Evolutionary conservation across 2,113 vertebrate genomes (phyloP).

Genomic region (Parotia lawesii): DNA sequence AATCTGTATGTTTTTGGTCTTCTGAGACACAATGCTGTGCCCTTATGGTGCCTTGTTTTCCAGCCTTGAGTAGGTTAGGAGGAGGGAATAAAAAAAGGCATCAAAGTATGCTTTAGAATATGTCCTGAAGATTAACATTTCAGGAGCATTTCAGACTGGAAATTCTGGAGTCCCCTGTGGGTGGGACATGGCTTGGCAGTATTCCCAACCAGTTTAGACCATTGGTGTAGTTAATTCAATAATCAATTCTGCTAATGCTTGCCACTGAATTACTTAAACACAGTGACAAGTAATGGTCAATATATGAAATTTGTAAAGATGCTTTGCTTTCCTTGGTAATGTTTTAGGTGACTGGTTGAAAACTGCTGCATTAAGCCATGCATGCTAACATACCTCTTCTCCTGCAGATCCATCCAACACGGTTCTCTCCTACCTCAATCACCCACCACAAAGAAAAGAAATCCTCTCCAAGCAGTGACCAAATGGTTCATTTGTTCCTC

Average conservation of each 20-base stretch:
- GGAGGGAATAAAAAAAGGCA: neutral
- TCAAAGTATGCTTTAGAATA: neutral
- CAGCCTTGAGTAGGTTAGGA: neutral
- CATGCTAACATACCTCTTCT: neutral
- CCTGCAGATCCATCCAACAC: neutral
- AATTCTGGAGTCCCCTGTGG: neutral
- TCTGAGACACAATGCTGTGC: neutral
- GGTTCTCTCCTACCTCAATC: neutral
- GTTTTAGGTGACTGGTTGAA: neutral
- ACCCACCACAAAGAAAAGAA: neutral
- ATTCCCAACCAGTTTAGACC: neutral
- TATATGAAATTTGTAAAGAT: neutral
- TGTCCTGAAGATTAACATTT: neutral
- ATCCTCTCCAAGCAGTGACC: neutral
- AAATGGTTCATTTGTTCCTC: neutral
- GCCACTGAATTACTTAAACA: neutral
- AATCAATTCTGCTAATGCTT: neutral
- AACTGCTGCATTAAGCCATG: neutral
- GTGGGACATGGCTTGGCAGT: neutral
- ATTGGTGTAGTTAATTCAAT: neutral
- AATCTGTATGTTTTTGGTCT: neutral
- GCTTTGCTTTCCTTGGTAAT: neutral
- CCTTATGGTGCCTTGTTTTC: neutral
- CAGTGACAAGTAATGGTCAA: neutral
- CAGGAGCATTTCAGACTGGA: neutral